phyloP scores from a whole-genome alignment of 2,797 vertebrate genomes.

The Spea hammondii region DNA sequence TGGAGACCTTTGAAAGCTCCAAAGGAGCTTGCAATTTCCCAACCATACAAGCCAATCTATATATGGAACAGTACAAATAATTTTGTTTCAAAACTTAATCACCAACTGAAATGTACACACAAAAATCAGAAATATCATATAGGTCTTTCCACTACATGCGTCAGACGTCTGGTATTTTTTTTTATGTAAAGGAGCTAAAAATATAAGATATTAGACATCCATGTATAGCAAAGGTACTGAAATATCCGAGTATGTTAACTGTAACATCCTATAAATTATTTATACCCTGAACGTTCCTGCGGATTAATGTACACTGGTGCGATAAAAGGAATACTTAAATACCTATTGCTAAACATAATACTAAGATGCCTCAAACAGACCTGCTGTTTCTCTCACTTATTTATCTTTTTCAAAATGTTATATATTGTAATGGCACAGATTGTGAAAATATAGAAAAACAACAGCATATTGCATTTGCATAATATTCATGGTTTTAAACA shows the following conservation, averaged over 20 bases:
- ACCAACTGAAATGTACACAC: no score
- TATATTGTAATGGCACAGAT: constrained; percentile 19
- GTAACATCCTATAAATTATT: constrained; percentile 40
- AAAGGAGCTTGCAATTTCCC: no score
- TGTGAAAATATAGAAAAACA: constrained; percentile 13
- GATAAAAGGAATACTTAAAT: constrained; percentile 33
- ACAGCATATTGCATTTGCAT: constrained; percentile 9
- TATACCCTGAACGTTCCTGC: constrained; percentile 26
- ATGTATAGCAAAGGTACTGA: constrained; percentile 17
- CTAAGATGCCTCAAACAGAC: constrained; percentile 13
- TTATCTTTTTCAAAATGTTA: constrained; percentile 28
- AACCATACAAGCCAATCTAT: no score
- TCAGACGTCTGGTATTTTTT: no score
- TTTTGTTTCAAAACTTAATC: no score
- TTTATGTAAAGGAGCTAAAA: constrained; percentile 14
- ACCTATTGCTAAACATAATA: constrained; percentile 31
- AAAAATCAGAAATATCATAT: no score
- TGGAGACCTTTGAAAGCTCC: no score
- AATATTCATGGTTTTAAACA: constrained; percentile 4
- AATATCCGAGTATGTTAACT: constrained; percentile 31
- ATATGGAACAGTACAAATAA: no score
- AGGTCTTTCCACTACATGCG: no score
- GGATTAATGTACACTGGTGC: constrained; percentile 35
- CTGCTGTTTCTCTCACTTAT: constrained; percentile 14
- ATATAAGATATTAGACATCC: constrained; percentile 22